Percentiles rank a stretch among this genome's conserved stretches.
Conservation (phyloP, 1,140 invertebrate species). For the Telenomus remus region DNA sequence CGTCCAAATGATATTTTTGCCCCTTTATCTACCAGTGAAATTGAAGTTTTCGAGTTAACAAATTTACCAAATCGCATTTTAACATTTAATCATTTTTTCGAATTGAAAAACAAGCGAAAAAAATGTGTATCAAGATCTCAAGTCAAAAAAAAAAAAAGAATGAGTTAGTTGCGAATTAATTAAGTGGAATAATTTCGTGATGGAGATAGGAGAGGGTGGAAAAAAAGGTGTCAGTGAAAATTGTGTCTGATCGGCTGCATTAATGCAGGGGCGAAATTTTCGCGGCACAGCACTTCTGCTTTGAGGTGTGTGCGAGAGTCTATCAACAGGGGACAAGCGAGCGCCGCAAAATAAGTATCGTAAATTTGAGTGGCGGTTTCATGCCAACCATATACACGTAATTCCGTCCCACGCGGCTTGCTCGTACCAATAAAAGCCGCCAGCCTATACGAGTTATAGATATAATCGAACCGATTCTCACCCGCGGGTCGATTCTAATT, state of each 20-base stretch:
- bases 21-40: too few species aligned
- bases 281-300: conserved; percentile 13
- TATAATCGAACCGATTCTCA: conserved; percentile 52
- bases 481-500: conserved; percentile 57
- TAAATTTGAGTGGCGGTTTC: conserved; percentile 55
- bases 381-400: conserved; percentile 32
- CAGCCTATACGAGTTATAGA: conserved; percentile 46
- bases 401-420: conserved; percentile 40
- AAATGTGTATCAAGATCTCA: not conserved
- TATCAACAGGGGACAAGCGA: conserved; percentile 46
- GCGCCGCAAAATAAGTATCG: conserved; percentile 45
- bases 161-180: not conserved
- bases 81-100: too few species aligned
- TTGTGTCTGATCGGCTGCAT: conserved; percentile 2
- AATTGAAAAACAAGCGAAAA: too few species aligned
- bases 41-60: too few species aligned
- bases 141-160: not conserved
- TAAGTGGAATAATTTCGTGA: not conserved
- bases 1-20: not conserved
- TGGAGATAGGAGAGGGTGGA: not conserved
- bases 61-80: too few species aligned
- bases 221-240: not conserved
- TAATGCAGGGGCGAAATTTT: conserved; percentile 23
- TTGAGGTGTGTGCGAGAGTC: conserved; percentile 7
- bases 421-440: conserved; percentile 45